Conservation (phyloP, 1,140 invertebrate genomes). For the Bombus affinis region DNA sequence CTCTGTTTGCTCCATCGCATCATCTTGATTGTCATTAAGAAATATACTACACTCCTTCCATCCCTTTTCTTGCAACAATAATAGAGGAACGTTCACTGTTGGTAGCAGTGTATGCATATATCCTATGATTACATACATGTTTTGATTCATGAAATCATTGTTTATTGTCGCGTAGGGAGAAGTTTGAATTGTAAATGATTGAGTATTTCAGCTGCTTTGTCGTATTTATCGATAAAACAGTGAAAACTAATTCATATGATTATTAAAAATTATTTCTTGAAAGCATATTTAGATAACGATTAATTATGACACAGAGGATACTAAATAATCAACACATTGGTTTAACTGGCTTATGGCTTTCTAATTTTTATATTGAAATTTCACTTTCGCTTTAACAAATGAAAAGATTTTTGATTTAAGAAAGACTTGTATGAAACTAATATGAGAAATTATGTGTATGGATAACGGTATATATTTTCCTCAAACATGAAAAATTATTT, state of each 20-base stretch:
- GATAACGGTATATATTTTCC: neutral
- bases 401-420: neutral
- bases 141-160: neutral
- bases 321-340: neutral
- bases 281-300: neutral
- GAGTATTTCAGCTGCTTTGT: neutral
- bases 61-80: neutral
- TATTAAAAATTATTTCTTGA: neutral
- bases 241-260: neutral
- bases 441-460: neutral
- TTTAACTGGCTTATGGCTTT: neutral
- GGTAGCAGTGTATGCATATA: neutral
- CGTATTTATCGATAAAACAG: neutral
- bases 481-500: neutral
- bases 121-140: neutral
- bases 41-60: neutral
- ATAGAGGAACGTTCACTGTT: neutral
- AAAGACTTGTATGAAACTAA: neutral
- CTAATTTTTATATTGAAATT: neutral
- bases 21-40: constrained; percentile 28
- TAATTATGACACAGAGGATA: neutral
- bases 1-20: constrained; percentile 4
- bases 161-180: neutral
- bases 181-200: neutral
- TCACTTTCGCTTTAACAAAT: neutral